A percentile compares a stretch with the other conserved stretches of the same genome.
phyloP scores from a whole-genome alignment of 2,888 invertebrate genomes.

The Nebria salina region DNA sequence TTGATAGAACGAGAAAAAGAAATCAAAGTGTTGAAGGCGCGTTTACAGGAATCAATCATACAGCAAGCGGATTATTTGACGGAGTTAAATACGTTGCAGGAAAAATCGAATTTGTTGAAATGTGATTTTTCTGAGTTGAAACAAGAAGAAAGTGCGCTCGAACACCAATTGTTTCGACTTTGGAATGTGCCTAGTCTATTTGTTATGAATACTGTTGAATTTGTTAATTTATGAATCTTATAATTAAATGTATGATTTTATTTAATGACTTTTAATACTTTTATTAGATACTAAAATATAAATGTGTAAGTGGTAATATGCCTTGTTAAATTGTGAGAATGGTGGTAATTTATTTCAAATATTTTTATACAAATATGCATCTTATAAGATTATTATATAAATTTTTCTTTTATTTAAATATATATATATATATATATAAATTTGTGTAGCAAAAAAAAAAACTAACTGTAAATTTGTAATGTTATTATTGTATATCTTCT shows the following conservation, averaged over 20 bases:
- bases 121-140: constrained; percentile 55
- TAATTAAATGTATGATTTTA: constrained; percentile 3
- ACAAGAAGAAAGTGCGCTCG: constrained; percentile 57
- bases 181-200: constrained; percentile 62
- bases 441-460: neutral
- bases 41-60: constrained; percentile 56
- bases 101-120: constrained; percentile 57
- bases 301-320: constrained; percentile 2
- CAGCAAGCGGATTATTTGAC: constrained; percentile 56
- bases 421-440: neutral
- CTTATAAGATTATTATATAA: neutral
- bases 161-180: constrained; percentile 56
- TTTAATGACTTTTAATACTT: neutral
- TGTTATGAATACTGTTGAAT: constrained; percentile 53
- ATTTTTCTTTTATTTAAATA: no score
- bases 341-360: neutral
- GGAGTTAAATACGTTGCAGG: constrained; percentile 57
- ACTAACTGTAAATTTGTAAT: neutral
- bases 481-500: neutral
- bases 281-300: constrained; percentile 1
- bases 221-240: constrained; percentile 31
- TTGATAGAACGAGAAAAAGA: constrained; percentile 60
- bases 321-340: neutral
- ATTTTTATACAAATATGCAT: constrained; percentile 1
- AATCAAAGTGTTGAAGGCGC: constrained; percentile 56